These are phyloP conservation scores for Oryzias javanicus DNA, from an alignment of 2,113 vertebrate genomes.

Conservation along the genomic window DNA sequence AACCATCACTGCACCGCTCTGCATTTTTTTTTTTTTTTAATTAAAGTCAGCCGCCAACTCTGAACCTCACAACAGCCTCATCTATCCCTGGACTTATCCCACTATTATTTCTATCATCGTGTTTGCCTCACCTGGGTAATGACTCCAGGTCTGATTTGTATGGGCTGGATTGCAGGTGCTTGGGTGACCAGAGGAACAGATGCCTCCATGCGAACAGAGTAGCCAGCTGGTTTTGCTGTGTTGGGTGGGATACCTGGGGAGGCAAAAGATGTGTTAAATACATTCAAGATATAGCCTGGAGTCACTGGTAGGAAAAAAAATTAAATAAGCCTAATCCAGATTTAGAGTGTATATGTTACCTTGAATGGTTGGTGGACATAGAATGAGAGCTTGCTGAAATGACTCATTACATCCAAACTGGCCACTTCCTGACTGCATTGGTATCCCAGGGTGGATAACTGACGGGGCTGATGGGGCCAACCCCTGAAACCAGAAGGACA, in stretches of 20 bases:
- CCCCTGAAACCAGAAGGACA: conserved; percentile 71
- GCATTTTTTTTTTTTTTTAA: background rate
- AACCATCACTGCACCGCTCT: conserved; percentile 8
- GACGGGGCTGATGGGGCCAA: conserved; percentile 87
- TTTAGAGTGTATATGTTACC: conserved; percentile 70
- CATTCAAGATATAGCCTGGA: background rate
- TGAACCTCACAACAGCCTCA: background rate
- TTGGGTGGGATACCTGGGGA: conserved; percentile 87
- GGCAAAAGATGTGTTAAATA: conserved; percentile 14
- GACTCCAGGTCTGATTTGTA: conserved; percentile 92
- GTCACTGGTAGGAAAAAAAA: background rate
- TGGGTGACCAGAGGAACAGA: conserved; percentile 91
- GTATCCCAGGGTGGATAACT: conserved; percentile 91
- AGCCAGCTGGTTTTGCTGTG: conserved; percentile 86
- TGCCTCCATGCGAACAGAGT: conserved; percentile 90
- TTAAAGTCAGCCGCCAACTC: conserved; percentile 3
- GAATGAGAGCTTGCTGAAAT: conserved; percentile 94
- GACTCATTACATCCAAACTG: conserved; percentile 93
- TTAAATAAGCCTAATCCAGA: background rate
- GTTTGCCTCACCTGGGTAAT: conserved; percentile 85
- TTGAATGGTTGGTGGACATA: conserved; percentile 93
- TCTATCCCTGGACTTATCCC: background rate
- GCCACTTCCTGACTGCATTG: conserved; percentile 89
- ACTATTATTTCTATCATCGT: background rate
- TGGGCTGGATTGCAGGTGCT: conserved; percentile 87